Evolutionary conservation across 2,888 invertebrate species (phyloP), one percentile per base, ranked within the genome.

Genomic region (Athalia rosae): DNA sequence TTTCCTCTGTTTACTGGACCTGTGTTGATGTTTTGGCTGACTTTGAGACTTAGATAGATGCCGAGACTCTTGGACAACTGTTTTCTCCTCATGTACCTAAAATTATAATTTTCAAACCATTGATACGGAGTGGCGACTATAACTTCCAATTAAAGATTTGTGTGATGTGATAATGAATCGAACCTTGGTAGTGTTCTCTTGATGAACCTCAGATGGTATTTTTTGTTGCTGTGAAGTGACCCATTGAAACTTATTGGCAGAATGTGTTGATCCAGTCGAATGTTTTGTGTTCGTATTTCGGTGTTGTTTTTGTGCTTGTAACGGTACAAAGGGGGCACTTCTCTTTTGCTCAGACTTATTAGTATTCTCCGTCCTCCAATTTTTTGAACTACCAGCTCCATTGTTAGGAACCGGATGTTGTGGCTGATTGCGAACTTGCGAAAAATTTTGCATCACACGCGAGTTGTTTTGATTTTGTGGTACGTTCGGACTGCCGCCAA

Each of bases 271-370:
- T 5, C 48, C 74, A 5, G 62, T 74, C 3, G 48, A 61, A 48
- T 74, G 77, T 78, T 45, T 81, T 80, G 43, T 74, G 79, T 7
- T 76, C 62, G 28, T 66, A 78, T 76, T 85, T 56, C 85, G 89
- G 78, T 89, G 90, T 77, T 90, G 90, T 77, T 91, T 92, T 61
- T 92, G 89, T 3, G 91, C 92, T 85, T 92, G 93, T 15, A 92
- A 85, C 0, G 93, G 93, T 48, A 92, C 92, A 80, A 93, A 92
- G 0, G 92, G 89, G 45, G 91, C 88, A 76, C 77, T 81, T 41
- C 85, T 85, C 15, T 83, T 87, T 4, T 79, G 45, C 9, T 84
- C 83, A 0, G 77, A 41, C 62, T 83, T 78, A 1, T 79, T 84
- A 59, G 81, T 28, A 28, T 28, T 81, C 78, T 91, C 91, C 7